Evolutionary conservation across 2,113 vertebrate genomes (phyloP).

Genomic region (Silurus asotus): DNA sequence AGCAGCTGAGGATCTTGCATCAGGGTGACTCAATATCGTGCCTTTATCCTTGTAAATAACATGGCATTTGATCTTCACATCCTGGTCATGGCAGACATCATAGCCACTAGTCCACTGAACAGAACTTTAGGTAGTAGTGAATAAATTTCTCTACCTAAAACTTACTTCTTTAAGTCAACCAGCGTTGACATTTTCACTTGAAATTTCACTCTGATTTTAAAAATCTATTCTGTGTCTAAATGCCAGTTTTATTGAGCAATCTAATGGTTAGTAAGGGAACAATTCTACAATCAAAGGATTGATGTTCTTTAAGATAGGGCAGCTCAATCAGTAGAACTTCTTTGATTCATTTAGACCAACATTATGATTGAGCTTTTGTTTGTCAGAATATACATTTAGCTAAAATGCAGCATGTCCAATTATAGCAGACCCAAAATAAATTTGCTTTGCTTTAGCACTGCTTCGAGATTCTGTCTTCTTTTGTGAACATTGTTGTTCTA

Average conservation of each 20-base stretch:
- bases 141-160: background rate
- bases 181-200: background rate
- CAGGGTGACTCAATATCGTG: constrained; percentile 43
- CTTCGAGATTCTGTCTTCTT: background rate
- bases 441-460: background rate
- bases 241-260: background rate
- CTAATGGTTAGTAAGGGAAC: background rate
- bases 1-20: constrained; percentile 30
- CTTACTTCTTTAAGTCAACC: background rate
- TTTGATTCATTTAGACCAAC: background rate
- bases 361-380: background rate
- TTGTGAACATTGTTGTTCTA: background rate
- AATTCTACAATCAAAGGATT: background rate
- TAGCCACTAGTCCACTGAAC: background rate
- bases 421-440: background rate
- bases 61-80: constrained; percentile 39
- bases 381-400: background rate
- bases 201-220: too few relatives aligned
- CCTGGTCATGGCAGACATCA: background rate
- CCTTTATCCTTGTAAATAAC: constrained; percentile 21
- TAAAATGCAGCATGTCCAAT: background rate
- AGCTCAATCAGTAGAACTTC: background rate
- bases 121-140: background rate
- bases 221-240: background rate
- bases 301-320: background rate